Percentiles rank a stretch among this genome's conserved stretches.
Conservation (phyloP, 1,140 invertebrate species). For the Ectropis grisescens region DNA sequence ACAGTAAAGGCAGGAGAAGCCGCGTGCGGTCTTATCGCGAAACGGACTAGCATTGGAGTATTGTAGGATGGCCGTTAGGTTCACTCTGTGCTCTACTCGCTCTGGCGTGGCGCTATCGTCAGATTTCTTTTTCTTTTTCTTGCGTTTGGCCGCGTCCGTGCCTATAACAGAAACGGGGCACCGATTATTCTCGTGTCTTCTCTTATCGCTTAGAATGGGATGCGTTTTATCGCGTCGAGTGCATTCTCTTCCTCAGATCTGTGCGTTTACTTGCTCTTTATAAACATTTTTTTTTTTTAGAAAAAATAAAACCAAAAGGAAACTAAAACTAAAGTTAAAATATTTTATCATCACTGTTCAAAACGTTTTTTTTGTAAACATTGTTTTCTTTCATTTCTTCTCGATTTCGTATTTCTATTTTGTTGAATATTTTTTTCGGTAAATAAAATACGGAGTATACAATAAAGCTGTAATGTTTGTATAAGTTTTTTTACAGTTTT, state of each 20-base stretch:
- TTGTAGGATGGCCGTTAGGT: constrained; percentile 53
- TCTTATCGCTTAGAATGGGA: constrained; percentile 19
- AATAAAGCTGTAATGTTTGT: no score
- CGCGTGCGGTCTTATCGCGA: constrained; percentile 48
- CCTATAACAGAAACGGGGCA: constrained; percentile 65
- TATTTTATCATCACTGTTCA: no score
- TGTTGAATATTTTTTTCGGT: no score
- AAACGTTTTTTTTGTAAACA: no score
- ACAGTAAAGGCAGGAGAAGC: constrained; percentile 62
- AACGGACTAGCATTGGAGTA: constrained; percentile 60
- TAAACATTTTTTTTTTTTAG: no score
- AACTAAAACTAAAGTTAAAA: no score
- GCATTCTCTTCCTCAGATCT: background rate
- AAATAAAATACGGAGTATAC: no score
- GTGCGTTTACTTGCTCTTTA: no score
- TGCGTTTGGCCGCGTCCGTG: constrained; percentile 44
- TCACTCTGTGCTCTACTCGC: constrained; percentile 57
- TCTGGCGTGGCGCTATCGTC: constrained; percentile 55
- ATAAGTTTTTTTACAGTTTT: no score
- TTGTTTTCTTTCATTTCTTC: no score
- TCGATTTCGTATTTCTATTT: no score
- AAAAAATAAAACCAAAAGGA: no score
- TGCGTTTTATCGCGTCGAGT: background rate
- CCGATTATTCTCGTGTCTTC: constrained; percentile 52
- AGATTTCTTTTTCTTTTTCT: constrained; percentile 49